Percentiles rank a stretch among this genome's conserved stretches.
Conservation (phyloP, 2,888 invertebrate genomes). For the Carabus problematicus region DNA sequence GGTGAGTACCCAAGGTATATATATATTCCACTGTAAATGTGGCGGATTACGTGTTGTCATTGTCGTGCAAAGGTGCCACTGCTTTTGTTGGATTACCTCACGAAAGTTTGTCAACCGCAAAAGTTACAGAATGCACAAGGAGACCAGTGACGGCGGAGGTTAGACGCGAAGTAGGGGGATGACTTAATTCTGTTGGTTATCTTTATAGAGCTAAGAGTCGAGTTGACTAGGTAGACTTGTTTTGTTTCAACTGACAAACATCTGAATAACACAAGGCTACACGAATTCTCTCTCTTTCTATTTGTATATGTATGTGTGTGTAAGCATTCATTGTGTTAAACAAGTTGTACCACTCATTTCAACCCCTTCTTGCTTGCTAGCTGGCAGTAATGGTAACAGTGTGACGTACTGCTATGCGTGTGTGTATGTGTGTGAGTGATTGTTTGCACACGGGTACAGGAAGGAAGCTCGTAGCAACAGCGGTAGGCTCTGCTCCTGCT, state of each 20-base stretch:
- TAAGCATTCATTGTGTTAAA: too few species aligned
- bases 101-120: slow-evolving; percentile 41
- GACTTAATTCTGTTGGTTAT: slow-evolving; percentile 38
- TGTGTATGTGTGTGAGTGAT: not conserved
- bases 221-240: slow-evolving; percentile 8
- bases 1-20: too few species aligned
- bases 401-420: too few species aligned
- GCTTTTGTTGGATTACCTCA: slow-evolving; percentile 39
- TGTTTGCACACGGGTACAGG: slow-evolving; percentile 22
- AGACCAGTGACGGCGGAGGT: not conserved
- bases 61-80: slow-evolving; percentile 37
- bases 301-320: too few species aligned
- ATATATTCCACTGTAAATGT: not conserved
- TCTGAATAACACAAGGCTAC: slow-evolving; percentile 25
- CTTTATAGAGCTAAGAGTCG: slow-evolving; percentile 32
- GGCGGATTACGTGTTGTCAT: slow-evolving; percentile 33
- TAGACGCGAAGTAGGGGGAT: slow-evolving; percentile 28
- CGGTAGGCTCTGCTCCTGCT: not conserved
- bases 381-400: too few species aligned
- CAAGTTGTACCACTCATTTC: too few species aligned
- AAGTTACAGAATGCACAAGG: slow-evolving; percentile 23
- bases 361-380: too few species aligned
- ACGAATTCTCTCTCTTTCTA: too few species aligned
- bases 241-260: slow-evolving; percentile 41
- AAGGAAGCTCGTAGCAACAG: slow-evolving; percentile 23